A percentile compares a stretch with the other conserved stretches of the same genome.
Evolutionary conservation across 2,113 vertebrate genomes (phyloP).

Genomic region (Columba livia): DNA sequence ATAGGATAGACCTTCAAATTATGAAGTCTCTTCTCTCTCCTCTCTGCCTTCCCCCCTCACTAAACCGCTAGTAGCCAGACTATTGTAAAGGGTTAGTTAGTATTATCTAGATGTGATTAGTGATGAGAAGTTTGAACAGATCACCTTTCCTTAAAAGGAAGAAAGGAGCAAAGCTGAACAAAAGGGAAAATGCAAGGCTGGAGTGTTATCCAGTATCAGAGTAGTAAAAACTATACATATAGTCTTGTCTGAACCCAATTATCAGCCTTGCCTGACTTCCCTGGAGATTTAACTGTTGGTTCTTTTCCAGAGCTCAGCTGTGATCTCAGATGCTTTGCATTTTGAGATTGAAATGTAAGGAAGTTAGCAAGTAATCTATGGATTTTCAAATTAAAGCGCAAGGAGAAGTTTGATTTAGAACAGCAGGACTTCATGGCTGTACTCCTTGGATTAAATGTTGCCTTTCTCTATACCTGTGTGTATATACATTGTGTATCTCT

Average conservation of each 20-base stretch:
- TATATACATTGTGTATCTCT: neutral
- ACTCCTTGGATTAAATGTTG: neutral
- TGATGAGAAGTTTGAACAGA: neutral
- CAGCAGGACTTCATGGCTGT: neutral
- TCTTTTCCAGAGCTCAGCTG: neutral
- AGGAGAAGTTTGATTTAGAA: neutral
- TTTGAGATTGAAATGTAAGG: neutral
- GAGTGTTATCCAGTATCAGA: neutral
- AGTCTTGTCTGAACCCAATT: conserved; percentile 34
- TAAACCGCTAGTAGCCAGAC: neutral
- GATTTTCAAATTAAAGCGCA: conserved; percentile 17
- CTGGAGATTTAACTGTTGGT: conserved; percentile 5
- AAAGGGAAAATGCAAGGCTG: neutral
- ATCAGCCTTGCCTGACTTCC: conserved; percentile 19
- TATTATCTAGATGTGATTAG: neutral
- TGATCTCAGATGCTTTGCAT: conserved; percentile 29
- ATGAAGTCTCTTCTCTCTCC: neutral
- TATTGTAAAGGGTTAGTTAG: neutral
- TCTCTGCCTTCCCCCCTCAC: neutral
- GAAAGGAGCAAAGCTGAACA: neutral
- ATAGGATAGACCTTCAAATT: neutral
- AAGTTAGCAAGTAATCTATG: neutral
- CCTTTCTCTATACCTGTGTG: neutral
- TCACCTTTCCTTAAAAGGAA: conserved; percentile 5
- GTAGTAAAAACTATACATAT: conserved; percentile 10